Evolutionary conservation across 2,113 vertebrate species (phyloP).

Genomic region (Tinamus guttatus): DNA sequence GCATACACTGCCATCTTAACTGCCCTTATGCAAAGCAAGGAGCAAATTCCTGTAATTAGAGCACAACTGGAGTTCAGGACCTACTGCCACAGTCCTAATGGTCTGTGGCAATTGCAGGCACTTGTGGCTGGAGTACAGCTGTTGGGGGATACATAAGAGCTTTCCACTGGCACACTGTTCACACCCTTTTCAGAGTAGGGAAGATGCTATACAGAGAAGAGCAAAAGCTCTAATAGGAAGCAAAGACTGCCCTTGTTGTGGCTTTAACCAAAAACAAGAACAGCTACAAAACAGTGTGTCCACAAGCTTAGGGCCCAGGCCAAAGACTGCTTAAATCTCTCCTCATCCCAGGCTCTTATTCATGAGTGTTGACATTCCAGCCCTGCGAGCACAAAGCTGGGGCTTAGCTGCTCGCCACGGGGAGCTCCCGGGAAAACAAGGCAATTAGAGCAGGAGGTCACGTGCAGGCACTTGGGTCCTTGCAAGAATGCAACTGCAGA

Average conservation of each 20-base stretch:
- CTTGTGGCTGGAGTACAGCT: not conserved
- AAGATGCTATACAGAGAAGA: not conserved
- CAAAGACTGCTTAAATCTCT: slow-evolving; percentile 40
- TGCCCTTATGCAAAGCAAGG: not conserved
- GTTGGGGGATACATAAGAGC: not conserved
- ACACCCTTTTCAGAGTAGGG: not conserved
- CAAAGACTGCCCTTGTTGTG: not conserved
- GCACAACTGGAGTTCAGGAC: not conserved
- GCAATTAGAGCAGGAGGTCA: slow-evolving; percentile 52
- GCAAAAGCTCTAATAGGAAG: not conserved
- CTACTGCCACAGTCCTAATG: rapidly evolving
- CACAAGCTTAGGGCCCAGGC: not conserved
- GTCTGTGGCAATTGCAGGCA: not conserved
- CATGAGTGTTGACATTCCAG: slow-evolving; percentile 54
- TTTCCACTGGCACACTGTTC: not conserved
- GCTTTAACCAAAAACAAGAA: not conserved
- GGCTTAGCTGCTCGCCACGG: slow-evolving; percentile 50
- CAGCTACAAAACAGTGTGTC: slow-evolving; percentile 35
- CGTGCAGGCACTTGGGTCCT: slow-evolving; percentile 12
- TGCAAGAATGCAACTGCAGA: not conserved
- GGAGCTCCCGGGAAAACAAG: slow-evolving; percentile 59
- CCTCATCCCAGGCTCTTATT: slow-evolving; percentile 24
- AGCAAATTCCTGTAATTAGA: not conserved
- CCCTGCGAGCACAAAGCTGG: slow-evolving; percentile 16
- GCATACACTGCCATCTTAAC: not conserved